These are phyloP conservation scores for Apteryx owenii DNA, from an alignment of 2,113 vertebrate genomes.

Conservation along the genomic window DNA sequence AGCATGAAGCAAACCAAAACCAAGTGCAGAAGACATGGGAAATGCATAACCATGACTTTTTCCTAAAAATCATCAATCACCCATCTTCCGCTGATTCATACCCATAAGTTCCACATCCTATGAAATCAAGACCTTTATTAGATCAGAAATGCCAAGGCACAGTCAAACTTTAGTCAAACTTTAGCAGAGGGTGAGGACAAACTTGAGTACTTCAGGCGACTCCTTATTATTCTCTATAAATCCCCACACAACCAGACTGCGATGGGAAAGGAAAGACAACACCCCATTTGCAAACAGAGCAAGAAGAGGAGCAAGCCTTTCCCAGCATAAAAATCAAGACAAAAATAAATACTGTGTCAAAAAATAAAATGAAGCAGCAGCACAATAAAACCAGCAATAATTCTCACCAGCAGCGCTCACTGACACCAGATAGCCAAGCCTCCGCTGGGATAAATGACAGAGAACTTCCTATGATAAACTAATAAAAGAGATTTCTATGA, in stretches of 20 bases:
- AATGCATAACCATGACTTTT: fast-evolving
- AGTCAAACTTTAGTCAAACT: background rate
- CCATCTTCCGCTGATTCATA: background rate
- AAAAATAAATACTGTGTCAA: slow-evolving; percentile 9
- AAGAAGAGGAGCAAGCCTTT: background rate
- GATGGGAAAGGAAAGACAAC: background rate
- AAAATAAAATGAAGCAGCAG: background rate
- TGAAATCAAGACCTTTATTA: background rate
- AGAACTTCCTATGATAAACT: slow-evolving; percentile 74
- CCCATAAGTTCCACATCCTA: background rate
- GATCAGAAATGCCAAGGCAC: background rate
- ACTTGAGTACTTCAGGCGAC: background rate
- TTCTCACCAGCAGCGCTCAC: background rate
- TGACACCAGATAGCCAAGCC: slow-evolving; percentile 38
- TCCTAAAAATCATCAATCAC: background rate
- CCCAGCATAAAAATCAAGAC: background rate
- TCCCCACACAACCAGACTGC: background rate
- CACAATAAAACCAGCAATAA: slow-evolving; percentile 31
- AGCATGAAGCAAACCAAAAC: background rate
- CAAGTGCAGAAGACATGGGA: background rate
- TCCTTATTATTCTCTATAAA: background rate
- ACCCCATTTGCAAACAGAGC: background rate
- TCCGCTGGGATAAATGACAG: slow-evolving; percentile 59
- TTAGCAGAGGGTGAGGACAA: background rate
- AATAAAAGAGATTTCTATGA: slow-evolving; percentile 75